Base-by-base conservation (phyloP, 23 tunicate genomes). In the Clavelina lepadiformis region DNA sequence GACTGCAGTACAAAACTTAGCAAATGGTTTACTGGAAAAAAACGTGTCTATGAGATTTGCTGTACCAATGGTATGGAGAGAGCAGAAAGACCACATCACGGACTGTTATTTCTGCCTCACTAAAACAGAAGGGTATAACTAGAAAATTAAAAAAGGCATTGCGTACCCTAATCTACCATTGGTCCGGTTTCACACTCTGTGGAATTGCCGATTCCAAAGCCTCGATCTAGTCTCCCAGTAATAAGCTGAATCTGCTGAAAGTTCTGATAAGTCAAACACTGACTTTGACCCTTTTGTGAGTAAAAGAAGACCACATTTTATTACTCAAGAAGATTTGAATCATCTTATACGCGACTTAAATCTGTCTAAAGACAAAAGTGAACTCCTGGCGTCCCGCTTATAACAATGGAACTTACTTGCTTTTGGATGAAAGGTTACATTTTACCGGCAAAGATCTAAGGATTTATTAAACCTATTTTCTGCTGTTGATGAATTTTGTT, bases 41-140 rank as follows among this genome's bases (percentile, higher is more conserved):
- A 46, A 66, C 15, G 49, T 41, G 49, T 41, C 49, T 15, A 8
- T 41, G 60, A 25, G 38, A 67, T 67, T 67, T 30, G 59, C 58
- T 67, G 73, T 67, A 27, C 73, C 73, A 18, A 49, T 49, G 73
- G 30, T 67, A 27, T 67, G 73, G 73, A 58, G 73, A 67, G 73
- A 67, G 73, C 57, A 67, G 38, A 46, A 7, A 46, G 57, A 47
- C 37, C 61, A 67, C 38, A 31, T 67, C 37, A 47, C 35, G 7
- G 73, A 67, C 49, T 67, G 73, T 49, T 67, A 47, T 51, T 67
- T 67, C 38, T 67, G 73, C 28, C 20, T 49, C 20, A 49, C 73
- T 24, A 67, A 67, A 28, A 49, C 58, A 28, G 28, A 51, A 3
- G 61, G 61, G 6, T 41, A 27, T 67, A 7, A 28, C 35, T 51